Evolutionary conservation across 2,113 vertebrate genomes (phyloP).

Genomic region (Pelmatolapia mariae): DNA sequence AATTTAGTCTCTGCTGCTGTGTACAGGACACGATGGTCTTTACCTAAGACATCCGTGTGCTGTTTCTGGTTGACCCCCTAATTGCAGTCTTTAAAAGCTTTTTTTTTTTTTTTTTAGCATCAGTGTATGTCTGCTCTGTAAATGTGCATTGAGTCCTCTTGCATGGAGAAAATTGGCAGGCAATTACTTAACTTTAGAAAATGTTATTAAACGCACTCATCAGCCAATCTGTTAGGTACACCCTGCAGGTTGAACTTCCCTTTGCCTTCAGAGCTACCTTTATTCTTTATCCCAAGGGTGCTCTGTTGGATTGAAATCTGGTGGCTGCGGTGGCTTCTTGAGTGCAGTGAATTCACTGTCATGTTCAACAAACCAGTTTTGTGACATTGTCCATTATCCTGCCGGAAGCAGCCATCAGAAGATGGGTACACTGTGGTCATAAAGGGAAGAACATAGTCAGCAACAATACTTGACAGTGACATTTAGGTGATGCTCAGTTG

Average conservation of each 20-base stretch:
- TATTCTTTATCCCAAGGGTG: neutral
- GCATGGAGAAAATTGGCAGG: neutral
- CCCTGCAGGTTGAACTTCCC: neutral
- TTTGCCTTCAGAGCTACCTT: neutral
- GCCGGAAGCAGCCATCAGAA: neutral
- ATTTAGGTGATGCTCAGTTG: neutral
- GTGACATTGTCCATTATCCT: neutral
- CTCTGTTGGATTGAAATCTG: neutral
- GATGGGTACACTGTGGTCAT: neutral
- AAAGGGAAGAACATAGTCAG: neutral
- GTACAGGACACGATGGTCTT: neutral
- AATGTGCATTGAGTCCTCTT: neutral
- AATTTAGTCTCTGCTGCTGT: conserved; percentile 4
- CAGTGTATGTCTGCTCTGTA: neutral
- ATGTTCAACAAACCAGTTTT: neutral
- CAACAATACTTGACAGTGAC: neutral
- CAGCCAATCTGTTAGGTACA: neutral
- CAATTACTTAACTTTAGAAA: neutral
- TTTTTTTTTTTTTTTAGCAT: neutral
- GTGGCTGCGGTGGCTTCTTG: neutral
- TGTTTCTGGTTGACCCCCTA: neutral
- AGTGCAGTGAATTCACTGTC: neutral
- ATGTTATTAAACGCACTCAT: neutral
- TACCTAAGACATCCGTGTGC: neutral
- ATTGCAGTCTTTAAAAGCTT: neutral